phyloP scores from a whole-genome alignment of 2,113 vertebrate species.

The Chloropsis cyanopogon region DNA sequence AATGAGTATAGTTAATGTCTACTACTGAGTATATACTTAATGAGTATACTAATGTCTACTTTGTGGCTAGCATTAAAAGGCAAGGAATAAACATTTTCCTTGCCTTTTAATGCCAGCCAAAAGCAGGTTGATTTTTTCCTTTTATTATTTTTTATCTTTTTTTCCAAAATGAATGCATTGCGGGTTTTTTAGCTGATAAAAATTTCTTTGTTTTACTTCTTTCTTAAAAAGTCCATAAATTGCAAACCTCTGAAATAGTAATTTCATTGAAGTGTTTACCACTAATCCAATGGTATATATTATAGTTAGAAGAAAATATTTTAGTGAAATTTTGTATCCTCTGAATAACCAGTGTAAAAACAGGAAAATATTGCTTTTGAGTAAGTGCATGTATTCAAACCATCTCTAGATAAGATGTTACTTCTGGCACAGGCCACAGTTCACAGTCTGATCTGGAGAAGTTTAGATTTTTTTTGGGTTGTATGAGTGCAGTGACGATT shows the following conservation, averaged over 20 bases:
- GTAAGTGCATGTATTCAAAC: background rate
- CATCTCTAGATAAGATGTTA: background rate
- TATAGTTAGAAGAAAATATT: background rate
- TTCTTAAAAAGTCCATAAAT: background rate
- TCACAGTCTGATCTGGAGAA: background rate
- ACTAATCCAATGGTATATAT: background rate
- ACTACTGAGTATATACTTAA: too few relatives aligned
- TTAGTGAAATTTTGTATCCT: background rate
- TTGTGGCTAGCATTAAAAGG: too few relatives aligned
- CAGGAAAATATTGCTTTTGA: background rate
- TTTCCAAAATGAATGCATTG: background rate
- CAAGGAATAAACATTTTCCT: background rate
- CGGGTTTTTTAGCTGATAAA: background rate
- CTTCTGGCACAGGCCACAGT: background rate
- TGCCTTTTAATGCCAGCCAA: background rate
- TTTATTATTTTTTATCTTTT: background rate
- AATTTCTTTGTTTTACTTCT: background rate
- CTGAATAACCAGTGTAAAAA: background rate
- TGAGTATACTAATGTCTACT: too few relatives aligned
- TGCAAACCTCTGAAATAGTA: background rate
- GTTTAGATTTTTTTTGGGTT: rapidly evolving
- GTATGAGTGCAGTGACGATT: background rate
- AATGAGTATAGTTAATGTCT: background rate
- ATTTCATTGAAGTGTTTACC: background rate
- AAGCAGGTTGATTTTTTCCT: background rate